Conservation (phyloP, 1,140 invertebrate species). For the Hypsibius dujardini region DNA sequence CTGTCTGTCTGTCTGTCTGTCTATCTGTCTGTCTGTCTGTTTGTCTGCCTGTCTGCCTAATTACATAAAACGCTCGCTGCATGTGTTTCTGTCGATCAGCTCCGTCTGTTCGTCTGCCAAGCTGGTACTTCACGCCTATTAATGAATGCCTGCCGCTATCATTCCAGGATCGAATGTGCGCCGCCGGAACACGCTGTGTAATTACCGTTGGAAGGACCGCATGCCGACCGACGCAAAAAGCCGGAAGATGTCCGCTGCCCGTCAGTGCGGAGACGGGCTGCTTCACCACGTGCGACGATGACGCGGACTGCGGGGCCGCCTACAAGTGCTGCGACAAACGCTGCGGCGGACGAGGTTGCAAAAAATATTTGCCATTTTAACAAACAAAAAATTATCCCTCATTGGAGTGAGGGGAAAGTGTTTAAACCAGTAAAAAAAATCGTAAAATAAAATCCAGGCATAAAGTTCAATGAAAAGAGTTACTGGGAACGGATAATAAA, state of each 20-base stretch:
- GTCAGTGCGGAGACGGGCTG: background rate
- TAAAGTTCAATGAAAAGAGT: background rate
- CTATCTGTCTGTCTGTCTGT: no score
- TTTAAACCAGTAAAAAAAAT: no score
- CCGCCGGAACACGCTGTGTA: background rate
- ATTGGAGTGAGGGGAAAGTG: no score
- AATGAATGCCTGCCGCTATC: no score
- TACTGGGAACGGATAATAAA: constrained; percentile 52
- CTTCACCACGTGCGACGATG: constrained; percentile 6
- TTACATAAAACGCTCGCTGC: no score
- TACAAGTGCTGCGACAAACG: constrained; percentile 15
- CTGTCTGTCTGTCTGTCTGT: no score
- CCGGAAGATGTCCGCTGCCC: background rate
- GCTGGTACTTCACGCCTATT: no score
- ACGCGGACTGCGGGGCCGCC: background rate
- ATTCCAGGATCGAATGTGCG: no score
- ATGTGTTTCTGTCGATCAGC: no score
- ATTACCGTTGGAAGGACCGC: background rate
- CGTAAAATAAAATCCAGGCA: constrained; percentile 30
- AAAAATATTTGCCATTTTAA: background rate
- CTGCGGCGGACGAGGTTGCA: background rate
- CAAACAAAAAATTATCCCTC: no score
- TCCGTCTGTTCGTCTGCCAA: no score
- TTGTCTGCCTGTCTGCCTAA: no score
- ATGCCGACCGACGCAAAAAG: background rate